Percentiles rank a stretch among this genome's conserved stretches.
These are phyloP conservation scores for Muraenolepis orangiensis DNA, from an alignment of 2,797 vertebrate species.

Conservation along the genomic window DNA sequence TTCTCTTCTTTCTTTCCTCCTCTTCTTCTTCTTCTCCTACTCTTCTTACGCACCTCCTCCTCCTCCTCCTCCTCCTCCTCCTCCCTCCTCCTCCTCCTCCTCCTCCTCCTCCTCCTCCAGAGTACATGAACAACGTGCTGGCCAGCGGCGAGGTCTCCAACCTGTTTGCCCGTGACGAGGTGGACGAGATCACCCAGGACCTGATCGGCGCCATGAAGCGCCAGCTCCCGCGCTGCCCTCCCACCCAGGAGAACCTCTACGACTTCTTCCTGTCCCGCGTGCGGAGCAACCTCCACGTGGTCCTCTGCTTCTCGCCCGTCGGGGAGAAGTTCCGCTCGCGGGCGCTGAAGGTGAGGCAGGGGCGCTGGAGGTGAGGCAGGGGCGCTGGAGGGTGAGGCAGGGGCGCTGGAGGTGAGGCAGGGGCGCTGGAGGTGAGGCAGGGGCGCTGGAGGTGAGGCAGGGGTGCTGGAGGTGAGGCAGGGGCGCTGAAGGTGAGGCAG, in stretches of 20 bases:
- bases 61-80: not conserved
- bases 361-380: slow-evolving; percentile 8
- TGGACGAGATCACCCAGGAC: slow-evolving; percentile 81
- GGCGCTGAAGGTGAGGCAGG: slow-evolving; percentile 64
- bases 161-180: slow-evolving; percentile 81
- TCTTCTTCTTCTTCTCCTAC: not conserved
- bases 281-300: slow-evolving; percentile 78
- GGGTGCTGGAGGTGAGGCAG: too few species aligned
- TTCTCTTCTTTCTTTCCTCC: not conserved
- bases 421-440: slow-evolving; percentile 65
- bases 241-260: slow-evolving; percentile 79
- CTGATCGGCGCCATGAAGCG: slow-evolving; percentile 77
- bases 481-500: slow-evolving; percentile 66
- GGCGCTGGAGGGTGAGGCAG: slow-evolving; percentile 65
- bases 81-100: not conserved
- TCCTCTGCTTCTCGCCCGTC: slow-evolving; percentile 85
- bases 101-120: slow-evolving; percentile 33
- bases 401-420: not conserved
- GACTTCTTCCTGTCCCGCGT: slow-evolving; percentile 81
- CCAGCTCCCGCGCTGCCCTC: slow-evolving; percentile 69
- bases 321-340: slow-evolving; percentile 80
- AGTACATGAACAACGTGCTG: slow-evolving; percentile 85
- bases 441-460: not conserved
- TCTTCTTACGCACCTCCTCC: too few species aligned
- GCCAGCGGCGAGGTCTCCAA: slow-evolving; percentile 80